Base-by-base conservation (phyloP, 2,797 vertebrate species). In the Novumbra hubbsi region DNA sequence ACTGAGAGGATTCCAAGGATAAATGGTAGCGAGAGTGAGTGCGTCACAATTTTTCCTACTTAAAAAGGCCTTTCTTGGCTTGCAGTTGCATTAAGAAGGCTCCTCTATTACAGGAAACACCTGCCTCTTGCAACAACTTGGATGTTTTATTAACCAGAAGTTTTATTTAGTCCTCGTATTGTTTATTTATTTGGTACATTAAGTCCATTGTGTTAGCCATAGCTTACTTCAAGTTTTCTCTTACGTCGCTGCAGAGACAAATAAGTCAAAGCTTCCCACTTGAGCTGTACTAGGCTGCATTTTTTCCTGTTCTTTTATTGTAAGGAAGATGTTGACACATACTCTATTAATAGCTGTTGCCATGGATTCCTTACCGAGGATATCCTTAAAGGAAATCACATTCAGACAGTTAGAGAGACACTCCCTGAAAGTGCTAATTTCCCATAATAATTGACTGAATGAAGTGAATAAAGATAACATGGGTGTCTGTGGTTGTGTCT, bases 281-380 rank as follows among this genome's bases (percentile, higher is more conserved):
- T 28, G n/a, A 69, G 41, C 38, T 38, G 34, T 6, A 38, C 34
- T 7, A 38, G 34, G 4, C 5, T 41, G 73, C 34, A 8, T 55
- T 65, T 70, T 65, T 41, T 64, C 48, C 32, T 27, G 48, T 5
- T 24, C 2, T 74, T 15, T 74, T 34, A 7, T 70, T 70, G 67
- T 63, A 30, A 30, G 28, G 73, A 70, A 65, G 48, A 65, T 70
- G 28, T 66, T 41, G 60, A 52, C 63, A 65, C 66, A 28, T 38
- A 64, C 60, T 19, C 24, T 63, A 49, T 30, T 38, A 76, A 70
- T 71, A 62, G 69, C 24, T 62, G 73, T 75, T 75, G 30, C 74
- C 74, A 66, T 76, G 66, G 62, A 70, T 50, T 71, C 69, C 55
- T 32, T 38, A 57, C 45, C 15, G 62, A 70, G 74, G 64, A 66